Conservation (phyloP, 2,888 invertebrate species). For the Ophion obscuratus region DNA sequence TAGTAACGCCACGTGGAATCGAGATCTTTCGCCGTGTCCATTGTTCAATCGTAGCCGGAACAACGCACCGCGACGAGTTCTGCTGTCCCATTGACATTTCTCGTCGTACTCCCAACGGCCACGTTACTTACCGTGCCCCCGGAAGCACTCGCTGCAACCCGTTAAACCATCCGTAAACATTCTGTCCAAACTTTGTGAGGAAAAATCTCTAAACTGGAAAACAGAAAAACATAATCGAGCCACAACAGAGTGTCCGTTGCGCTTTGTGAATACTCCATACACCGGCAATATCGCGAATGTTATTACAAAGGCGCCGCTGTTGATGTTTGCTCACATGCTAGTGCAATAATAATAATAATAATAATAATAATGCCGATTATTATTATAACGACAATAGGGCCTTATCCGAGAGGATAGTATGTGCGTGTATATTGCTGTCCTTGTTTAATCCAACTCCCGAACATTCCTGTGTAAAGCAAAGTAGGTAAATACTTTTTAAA, state of each 20-base stretch:
- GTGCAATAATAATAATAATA: constrained; percentile 30
- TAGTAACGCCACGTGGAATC: constrained; percentile 13
- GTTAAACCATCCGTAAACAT: constrained; percentile 53
- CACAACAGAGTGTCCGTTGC: constrained; percentile 14
- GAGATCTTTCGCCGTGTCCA: not conserved
- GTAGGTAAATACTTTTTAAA: not conserved
- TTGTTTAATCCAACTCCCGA: not conserved
- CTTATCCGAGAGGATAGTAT: not conserved
- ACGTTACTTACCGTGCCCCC: constrained; percentile 79
- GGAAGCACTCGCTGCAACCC: constrained; percentile 81
- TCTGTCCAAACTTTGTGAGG: not conserved
- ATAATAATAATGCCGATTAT: constrained; percentile 23
- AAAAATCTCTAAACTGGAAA: constrained; percentile 9
- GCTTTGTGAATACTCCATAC: constrained; percentile 33
- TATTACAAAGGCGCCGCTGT: constrained; percentile 8
- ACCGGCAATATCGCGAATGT: constrained; percentile 16
- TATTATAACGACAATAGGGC: constrained; percentile 1
- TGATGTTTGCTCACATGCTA: constrained; percentile 22
- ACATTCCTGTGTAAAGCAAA: not conserved
- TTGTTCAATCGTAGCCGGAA: constrained; percentile 69
- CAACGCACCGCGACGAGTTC: constrained; percentile 66
- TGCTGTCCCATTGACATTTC: constrained; percentile 67
- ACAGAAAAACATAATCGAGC: not conserved
- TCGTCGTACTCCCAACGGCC: constrained; percentile 62
- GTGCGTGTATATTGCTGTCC: not conserved